A percentile compares a stretch with the other conserved stretches of the same genome.
Conservation (phyloP, 1,140 invertebrate genomes). For the Liolophura sinensis region DNA sequence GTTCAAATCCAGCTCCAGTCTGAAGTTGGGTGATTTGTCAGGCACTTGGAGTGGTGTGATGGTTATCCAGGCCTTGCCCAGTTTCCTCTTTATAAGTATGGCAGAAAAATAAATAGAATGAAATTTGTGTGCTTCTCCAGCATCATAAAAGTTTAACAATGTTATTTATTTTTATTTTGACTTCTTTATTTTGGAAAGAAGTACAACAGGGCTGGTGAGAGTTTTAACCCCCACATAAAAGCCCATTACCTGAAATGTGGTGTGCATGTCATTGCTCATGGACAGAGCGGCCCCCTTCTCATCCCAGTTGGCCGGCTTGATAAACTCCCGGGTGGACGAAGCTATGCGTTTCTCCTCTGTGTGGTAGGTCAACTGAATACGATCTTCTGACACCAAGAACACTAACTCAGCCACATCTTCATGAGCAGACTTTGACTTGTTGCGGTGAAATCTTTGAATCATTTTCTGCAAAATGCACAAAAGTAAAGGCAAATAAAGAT, state of each 20-base stretch:
- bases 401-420: slow-evolving; percentile 55
- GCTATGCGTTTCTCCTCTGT: slow-evolving; percentile 54
- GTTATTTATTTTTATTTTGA: too few relatives aligned
- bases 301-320: slow-evolving; percentile 57
- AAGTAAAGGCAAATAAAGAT: not conserved
- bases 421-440: slow-evolving; percentile 44
- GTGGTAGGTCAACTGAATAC: slow-evolving; percentile 57
- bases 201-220: too few relatives aligned
- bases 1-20: too few relatives aligned
- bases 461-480: slow-evolving; percentile 51
- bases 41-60: too few relatives aligned
- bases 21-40: too few relatives aligned
- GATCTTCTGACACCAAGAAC: slow-evolving; percentile 54
- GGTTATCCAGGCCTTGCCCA: too few relatives aligned
- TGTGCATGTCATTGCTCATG: slow-evolving; percentile 54
- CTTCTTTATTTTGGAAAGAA: too few relatives aligned
- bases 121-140: too few relatives aligned
- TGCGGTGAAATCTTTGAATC: slow-evolving; percentile 52
- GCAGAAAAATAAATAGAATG: too few relatives aligned
- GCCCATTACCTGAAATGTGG: slow-evolving; percentile 51
- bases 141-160: too few relatives aligned
- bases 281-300: slow-evolving; percentile 53
- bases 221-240: too few relatives aligned
- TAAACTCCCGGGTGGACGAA: slow-evolving; percentile 55
- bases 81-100: too few relatives aligned